Percentiles rank a stretch among this genome's conserved stretches.
These are phyloP conservation scores for Hypolimnas misippus DNA, from an alignment of 2,888 invertebrate genomes.

Conservation along the genomic window DNA sequence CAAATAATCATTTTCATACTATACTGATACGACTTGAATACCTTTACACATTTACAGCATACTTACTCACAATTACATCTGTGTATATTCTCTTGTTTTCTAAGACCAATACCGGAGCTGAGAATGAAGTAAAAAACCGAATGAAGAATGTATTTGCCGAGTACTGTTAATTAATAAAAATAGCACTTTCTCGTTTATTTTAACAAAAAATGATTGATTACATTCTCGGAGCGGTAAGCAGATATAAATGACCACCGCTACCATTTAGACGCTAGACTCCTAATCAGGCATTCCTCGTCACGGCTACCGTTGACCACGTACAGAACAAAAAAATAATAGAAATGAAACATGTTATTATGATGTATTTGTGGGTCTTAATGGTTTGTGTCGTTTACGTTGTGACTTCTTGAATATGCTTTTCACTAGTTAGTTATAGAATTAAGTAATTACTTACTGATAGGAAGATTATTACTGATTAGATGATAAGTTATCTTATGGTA, in stretches of 20 bases:
- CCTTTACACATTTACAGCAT: background rate
- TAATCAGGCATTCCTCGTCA: conserved; percentile 27
- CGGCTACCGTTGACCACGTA: conserved; percentile 23
- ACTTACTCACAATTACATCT: background rate
- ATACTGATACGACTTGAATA: too few relatives aligned
- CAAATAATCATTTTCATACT: background rate
- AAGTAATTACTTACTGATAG: too few relatives aligned
- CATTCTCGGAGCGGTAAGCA: background rate
- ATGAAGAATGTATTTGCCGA: background rate
- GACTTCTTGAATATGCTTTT: background rate
- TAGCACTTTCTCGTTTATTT: conserved; percentile 16
- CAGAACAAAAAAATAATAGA: conserved; percentile 2
- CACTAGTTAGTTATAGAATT: too few relatives aligned
- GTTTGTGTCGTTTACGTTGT: background rate
- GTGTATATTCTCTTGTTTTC: background rate
- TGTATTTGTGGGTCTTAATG: background rate
- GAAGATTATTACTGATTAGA: too few relatives aligned
- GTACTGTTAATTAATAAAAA: conserved; percentile 23
- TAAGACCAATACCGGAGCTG: background rate
- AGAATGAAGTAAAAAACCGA: background rate
- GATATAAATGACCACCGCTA: conserved; percentile 31
- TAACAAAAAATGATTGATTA: conserved; percentile 22
- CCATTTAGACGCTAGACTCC: conserved; percentile 28
- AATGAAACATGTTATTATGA: conserved; percentile 11
- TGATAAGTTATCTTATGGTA: too few relatives aligned